Evolutionary conservation across 2,797 vertebrate species (phyloP).

Genomic region (Mus minutoides): DNA sequence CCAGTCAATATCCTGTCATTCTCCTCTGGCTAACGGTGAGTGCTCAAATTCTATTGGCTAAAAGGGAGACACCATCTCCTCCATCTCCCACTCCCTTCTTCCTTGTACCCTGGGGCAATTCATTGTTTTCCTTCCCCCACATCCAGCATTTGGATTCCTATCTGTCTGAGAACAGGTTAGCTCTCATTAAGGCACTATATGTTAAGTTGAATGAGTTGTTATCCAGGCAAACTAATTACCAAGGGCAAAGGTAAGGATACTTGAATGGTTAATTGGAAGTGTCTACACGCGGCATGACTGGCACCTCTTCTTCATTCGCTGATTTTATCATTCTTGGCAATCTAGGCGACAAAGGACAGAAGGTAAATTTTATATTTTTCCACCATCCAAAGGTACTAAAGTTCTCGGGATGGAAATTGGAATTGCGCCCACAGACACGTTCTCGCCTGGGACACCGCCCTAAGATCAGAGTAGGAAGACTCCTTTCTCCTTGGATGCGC

Average conservation of each 20-base stretch:
- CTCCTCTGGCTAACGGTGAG: neutral
- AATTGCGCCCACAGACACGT: neutral
- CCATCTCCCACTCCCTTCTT: neutral
- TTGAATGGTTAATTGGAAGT: neutral
- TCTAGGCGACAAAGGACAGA: neutral
- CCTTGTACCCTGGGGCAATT: slow-evolving; percentile 26
- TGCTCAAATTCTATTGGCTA: neutral
- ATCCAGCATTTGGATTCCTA: neutral
- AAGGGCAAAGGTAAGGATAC: slow-evolving; percentile 56
- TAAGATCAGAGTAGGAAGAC: slow-evolving; percentile 40
- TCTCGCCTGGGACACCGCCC: slow-evolving; percentile 70
- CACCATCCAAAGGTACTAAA: slow-evolving; percentile 4
- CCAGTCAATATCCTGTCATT: neutral
- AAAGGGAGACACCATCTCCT: neutral
- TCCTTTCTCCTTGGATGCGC: slow-evolving; percentile 26
- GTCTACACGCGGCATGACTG: neutral
- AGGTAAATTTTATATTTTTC: slow-evolving; percentile 21
- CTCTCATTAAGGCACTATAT: neutral
- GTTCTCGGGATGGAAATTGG: slow-evolving; percentile 23
- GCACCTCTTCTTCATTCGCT: neutral
- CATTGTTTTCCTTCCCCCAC: neutral
- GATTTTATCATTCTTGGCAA: neutral
- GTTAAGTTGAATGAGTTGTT: slow-evolving; percentile 30
- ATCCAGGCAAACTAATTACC: slow-evolving; percentile 55
- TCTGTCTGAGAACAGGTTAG: neutral